phyloP scores from a whole-genome alignment of 2,797 vertebrate genomes.

The Ambastaia sidthimunki region DNA sequence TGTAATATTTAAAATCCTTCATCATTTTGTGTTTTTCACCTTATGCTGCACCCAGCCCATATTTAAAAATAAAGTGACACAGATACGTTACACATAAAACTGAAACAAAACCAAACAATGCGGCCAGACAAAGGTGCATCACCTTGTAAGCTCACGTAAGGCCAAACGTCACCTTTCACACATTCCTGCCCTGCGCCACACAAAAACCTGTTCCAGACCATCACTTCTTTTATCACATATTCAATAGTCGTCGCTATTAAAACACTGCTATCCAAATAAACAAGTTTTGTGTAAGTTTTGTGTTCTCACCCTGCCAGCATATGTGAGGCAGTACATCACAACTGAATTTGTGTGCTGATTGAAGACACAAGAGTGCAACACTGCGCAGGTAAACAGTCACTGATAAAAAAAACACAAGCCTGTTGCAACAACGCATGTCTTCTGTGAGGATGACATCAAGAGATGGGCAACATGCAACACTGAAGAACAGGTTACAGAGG shows the following conservation, averaged over 20 bases:
- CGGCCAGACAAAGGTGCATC: constrained; percentile 72
- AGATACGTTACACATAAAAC: constrained; percentile 67
- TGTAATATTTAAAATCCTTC: not conserved
- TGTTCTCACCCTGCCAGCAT: constrained; percentile 63
- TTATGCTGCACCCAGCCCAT: not conserved
- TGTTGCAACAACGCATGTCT: constrained; percentile 76
- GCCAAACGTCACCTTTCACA: constrained; percentile 75
- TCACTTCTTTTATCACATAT: constrained; percentile 77
- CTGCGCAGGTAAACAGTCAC: constrained; percentile 73
- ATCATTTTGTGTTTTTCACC: not conserved
- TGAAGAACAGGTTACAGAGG: constrained; percentile 68
- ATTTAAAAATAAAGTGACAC: constrained; percentile 45
- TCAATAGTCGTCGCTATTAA: constrained; percentile 74
- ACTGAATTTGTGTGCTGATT: constrained; percentile 61
- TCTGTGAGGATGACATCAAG: constrained; percentile 61
- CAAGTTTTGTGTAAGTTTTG: constrained; percentile 46
- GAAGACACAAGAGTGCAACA: constrained; percentile 63
- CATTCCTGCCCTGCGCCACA: constrained; percentile 73
- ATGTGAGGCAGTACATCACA: constrained; percentile 60
- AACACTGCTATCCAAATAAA: constrained; percentile 74
- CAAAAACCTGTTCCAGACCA: constrained; percentile 73
- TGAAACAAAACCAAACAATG: constrained; percentile 62
- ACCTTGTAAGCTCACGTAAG: constrained; percentile 58
- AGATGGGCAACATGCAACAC: constrained; percentile 67
- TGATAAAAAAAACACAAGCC: constrained; percentile 70